Evolutionary conservation across 2,888 invertebrate genomes (phyloP).

Genomic region (Drosophila putrida): DNA sequence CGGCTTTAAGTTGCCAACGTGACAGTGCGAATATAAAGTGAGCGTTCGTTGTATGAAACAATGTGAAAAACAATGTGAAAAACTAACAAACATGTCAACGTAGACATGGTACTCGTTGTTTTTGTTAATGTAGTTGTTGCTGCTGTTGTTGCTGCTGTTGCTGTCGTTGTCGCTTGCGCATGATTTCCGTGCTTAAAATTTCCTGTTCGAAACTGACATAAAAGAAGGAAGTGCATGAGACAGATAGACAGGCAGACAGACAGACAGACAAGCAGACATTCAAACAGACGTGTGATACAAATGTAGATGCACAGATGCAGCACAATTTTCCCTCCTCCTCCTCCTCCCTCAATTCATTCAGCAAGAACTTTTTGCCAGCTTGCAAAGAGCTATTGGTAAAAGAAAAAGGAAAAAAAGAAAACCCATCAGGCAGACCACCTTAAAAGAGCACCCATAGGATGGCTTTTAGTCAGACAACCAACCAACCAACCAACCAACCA

Average conservation of each 20-base stretch:
- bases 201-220: conserved; percentile 74
- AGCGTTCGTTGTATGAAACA: conserved; percentile 17
- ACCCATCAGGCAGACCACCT: conserved; percentile 14
- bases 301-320: conserved; percentile 41
- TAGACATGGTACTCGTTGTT: conserved; percentile 28
- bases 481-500: conserved; percentile 21
- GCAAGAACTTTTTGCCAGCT: conserved; percentile 16
- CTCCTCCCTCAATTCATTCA: not conserved
- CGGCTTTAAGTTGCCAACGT: conserved; percentile 37
- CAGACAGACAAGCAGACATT: conserved; percentile 25
- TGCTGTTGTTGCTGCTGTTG: conserved; percentile 19
- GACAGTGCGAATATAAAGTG: conserved; percentile 44
- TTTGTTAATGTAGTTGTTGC: conserved; percentile 21
- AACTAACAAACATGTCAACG: conserved; percentile 55
- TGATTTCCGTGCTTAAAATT: conserved; percentile 76
- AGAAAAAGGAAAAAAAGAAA: conserved; percentile 8
- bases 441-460: not conserved
- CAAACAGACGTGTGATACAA: conserved; percentile 31
- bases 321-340: not conserved
- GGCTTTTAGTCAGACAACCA: conserved; percentile 12
- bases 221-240: conserved; percentile 52
- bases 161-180: conserved; percentile 58
- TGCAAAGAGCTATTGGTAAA: conserved; percentile 14
- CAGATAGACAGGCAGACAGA: conserved; percentile 28
- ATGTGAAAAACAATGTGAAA: conserved; percentile 39